A percentile compares a stretch with the other conserved stretches of the same genome.
phyloP scores from a whole-genome alignment of 2,888 invertebrate genomes.

The Mythimna lalbum region DNA sequence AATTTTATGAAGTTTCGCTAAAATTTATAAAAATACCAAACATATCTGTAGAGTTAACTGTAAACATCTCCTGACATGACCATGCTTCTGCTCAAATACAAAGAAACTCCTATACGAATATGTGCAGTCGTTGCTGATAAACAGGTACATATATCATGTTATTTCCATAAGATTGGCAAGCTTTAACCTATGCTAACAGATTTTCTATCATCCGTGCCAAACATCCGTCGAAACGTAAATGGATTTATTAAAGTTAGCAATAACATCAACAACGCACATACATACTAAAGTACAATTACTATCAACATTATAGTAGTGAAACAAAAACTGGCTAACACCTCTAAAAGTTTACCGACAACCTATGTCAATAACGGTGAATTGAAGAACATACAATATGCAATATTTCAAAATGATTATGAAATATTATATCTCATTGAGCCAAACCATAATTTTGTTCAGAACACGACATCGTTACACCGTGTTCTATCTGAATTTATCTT shows the following conservation, averaged over 20 bases:
- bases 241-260: constrained; percentile 18
- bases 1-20: constrained; percentile 37
- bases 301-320: neutral
- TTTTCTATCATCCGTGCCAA: constrained; percentile 45
- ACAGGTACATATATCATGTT: constrained; percentile 27
- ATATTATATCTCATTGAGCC: constrained; percentile 3
- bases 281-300: neutral
- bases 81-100: constrained; percentile 29
- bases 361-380: constrained; percentile 6
- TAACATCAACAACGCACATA: constrained; percentile 17
- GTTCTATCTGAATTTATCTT: constrained; percentile 35
- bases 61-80: constrained; percentile 33
- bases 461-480: neutral
- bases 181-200: constrained; percentile 50
- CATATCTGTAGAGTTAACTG: constrained; percentile 10
- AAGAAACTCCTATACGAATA: constrained; percentile 15
- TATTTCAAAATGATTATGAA: constrained; percentile 14
- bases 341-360: constrained; percentile 6
- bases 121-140: constrained; percentile 7
- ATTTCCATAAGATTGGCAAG: constrained; percentile 36
- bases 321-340: neutral
- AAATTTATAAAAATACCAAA: constrained; percentile 23
- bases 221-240: constrained; percentile 16
- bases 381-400: neutral
- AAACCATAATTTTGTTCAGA: constrained; percentile 8